Percentiles rank a stretch among this genome's conserved stretches.
Evolutionary conservation across 2,797 vertebrate genomes (phyloP).

Genomic region (Chelidonichthys spinosus): DNA sequence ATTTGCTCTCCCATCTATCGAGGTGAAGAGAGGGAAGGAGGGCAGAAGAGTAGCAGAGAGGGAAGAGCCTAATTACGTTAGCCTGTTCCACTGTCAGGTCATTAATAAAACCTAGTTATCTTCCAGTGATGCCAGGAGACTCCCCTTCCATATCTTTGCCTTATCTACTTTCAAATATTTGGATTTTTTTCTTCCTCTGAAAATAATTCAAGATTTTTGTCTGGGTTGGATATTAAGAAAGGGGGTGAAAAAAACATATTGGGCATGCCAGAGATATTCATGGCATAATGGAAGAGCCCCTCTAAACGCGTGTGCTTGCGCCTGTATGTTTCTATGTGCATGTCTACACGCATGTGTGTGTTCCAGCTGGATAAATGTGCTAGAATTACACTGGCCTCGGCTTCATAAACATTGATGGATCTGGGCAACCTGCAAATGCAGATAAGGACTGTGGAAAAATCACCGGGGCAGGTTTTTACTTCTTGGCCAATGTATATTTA

Average conservation of each 20-base stretch:
- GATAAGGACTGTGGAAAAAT: slow-evolving; percentile 90
- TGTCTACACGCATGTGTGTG: slow-evolving; percentile 68
- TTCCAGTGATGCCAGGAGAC: slow-evolving; percentile 80
- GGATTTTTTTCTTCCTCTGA: slow-evolving; percentile 82
- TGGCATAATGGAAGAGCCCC: slow-evolving; percentile 81
- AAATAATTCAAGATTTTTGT: slow-evolving; percentile 90
- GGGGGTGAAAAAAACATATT: slow-evolving; percentile 57
- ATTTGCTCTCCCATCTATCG: slow-evolving; percentile 92
- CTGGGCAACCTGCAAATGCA: slow-evolving; percentile 94
- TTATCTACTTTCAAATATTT: slow-evolving; percentile 97
- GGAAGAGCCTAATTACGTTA: slow-evolving; percentile 96
- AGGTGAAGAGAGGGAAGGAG: slow-evolving; percentile 70
- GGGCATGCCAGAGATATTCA: slow-evolving; percentile 73
- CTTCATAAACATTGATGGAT: slow-evolving; percentile 92
- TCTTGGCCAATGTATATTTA: slow-evolving; percentile 89
- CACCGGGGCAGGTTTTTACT: slow-evolving; percentile 79
- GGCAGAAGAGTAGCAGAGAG: slow-evolving; percentile 71
- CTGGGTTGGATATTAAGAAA: slow-evolving; percentile 77
- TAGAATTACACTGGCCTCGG: slow-evolving; percentile 84
- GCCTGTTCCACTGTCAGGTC: slow-evolving; percentile 93
- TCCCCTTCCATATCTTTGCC: slow-evolving; percentile 82
- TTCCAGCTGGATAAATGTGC: slow-evolving; percentile 80
- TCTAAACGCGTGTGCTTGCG: slow-evolving; percentile 69
- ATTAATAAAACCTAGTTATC: slow-evolving; percentile 99
- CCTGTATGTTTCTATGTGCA: slow-evolving; percentile 61